Base-by-base conservation (phyloP, 2,797 vertebrate species). In the Sardinella longiceps region DNA sequence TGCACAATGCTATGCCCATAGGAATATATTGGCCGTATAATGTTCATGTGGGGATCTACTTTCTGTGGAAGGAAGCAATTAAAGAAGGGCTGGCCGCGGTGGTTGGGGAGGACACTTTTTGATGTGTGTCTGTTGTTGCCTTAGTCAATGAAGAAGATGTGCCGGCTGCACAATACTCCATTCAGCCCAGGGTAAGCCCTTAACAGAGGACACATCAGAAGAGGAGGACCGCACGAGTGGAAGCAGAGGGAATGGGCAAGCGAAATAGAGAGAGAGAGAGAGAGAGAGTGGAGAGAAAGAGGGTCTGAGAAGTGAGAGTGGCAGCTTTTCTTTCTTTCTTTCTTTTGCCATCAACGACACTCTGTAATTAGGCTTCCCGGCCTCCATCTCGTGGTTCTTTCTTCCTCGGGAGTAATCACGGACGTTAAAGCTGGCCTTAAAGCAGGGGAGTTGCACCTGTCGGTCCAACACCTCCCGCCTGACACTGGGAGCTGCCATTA, bases 151-250 rank as follows among this genome's bases (percentile, higher is more conserved):
- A 80, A 91, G 70, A 85, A 83, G 90, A 88, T 92, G 85, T 86
- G 12, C 81, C 90, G 85, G 90, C 86, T 50, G 1, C 83, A 80
- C 46, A 89, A 87, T 87, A 33, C 84, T 82, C 87, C 86, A 89
- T 86, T 87, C 90, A 91, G 28, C 51, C 46, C 11, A 46, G 70
- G 94, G 94, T 86, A 77, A 77, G 70, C 70, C 91, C 88, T 90
- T 87, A 87, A 87, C 87, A 87, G 92, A 88, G 87, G 77, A 87
- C 30, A 82, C 45, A 58, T 50, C 74, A 80, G 83, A 70, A 58
- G 63, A 77, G 50, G 43, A n/a, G 83, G 83, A n/a, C 60, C 70
- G 37, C n/a, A 6, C 2, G 20, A 85, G 43, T 46, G 46, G 70
- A 77, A 30, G 33, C 9, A 33, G 53, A 84, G 58, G 66, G 30